Conservation (phyloP, 2,888 invertebrate genomes). For the Nasonia oneida region DNA sequence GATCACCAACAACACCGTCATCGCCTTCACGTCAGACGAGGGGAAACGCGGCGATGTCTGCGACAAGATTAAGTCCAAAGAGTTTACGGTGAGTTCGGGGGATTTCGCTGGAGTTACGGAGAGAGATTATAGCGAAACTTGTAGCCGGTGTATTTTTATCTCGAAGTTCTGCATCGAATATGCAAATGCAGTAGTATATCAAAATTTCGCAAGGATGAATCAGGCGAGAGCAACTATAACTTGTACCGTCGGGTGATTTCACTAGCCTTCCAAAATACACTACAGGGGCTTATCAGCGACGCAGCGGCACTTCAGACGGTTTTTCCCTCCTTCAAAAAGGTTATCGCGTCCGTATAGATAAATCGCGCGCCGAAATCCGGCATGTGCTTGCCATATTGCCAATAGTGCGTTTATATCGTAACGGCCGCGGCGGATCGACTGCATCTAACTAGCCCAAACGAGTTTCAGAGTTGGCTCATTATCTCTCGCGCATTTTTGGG, state of each 20-base stretch:
- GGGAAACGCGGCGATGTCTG: slow-evolving; percentile 83
- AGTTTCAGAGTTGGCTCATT: not conserved
- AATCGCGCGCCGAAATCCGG: not conserved
- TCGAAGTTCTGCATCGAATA: no score
- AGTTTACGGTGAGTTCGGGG: slow-evolving; percentile 79
- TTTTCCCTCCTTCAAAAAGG: slow-evolving; percentile 22
- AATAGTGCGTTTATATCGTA: not conserved
- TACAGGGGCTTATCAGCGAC: not conserved
- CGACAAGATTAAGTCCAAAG: slow-evolving; percentile 81
- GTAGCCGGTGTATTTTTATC: no score
- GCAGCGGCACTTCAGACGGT: not conserved
- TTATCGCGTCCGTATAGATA: not conserved
- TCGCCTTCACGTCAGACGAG: slow-evolving; percentile 86
- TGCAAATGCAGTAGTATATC: not conserved
- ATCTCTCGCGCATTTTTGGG: slow-evolving; percentile 6
- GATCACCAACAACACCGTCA: slow-evolving; percentile 83
- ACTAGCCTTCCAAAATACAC: not conserved
- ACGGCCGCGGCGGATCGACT: not conserved
- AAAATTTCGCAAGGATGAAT: not conserved
- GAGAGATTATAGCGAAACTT: no score
- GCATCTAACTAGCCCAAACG: slow-evolving; percentile 7
- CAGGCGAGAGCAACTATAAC: no score
- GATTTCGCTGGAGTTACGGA: no score
- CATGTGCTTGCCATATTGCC: not conserved
- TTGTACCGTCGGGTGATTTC: no score